phyloP scores from a whole-genome alignment of 2,888 invertebrate species.

The Acleris cristana region DNA sequence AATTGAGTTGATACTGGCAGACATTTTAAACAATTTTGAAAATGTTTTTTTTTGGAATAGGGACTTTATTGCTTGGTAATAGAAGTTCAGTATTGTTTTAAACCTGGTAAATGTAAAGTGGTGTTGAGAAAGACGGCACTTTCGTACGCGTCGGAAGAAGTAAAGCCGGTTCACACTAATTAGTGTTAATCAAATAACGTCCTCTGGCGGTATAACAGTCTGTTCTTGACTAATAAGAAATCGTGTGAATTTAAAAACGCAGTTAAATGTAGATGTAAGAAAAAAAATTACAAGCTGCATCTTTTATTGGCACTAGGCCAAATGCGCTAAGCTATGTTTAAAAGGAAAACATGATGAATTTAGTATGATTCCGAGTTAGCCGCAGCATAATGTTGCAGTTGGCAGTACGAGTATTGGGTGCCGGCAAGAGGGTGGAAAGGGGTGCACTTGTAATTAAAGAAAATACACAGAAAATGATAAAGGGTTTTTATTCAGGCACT shows the following conservation, averaged over 20 bases:
- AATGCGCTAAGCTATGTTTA: too few species aligned
- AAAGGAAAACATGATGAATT: too few species aligned
- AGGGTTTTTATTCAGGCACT: too few species aligned
- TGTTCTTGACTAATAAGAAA: constrained; percentile 54
- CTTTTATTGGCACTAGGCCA: too few species aligned
- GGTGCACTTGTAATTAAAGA: too few species aligned
- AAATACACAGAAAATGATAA: too few species aligned
- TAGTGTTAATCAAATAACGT: constrained; percentile 82
- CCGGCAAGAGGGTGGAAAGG: too few species aligned
- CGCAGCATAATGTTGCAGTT: too few species aligned
- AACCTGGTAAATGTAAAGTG: constrained; percentile 34
- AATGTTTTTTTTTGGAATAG: constrained; percentile 36
- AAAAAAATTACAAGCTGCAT: background rate
- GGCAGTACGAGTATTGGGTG: too few species aligned
- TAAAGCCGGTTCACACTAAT: constrained; percentile 75
- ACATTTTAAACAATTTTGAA: constrained; percentile 38
- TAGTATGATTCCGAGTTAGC: too few species aligned
- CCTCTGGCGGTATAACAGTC: constrained; percentile 66
- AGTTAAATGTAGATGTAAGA: constrained; percentile 5
- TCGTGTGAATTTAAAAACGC: constrained; percentile 33
- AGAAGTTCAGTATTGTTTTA: constrained; percentile 41
- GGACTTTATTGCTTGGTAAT: constrained; percentile 40
- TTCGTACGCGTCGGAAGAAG: constrained; percentile 64
- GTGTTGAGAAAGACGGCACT: constrained; percentile 50
- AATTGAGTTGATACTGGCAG: constrained; percentile 55